These are phyloP conservation scores for Arenaria interpres DNA, from an alignment of 2,113 vertebrate genomes.

Conservation along the genomic window DNA sequence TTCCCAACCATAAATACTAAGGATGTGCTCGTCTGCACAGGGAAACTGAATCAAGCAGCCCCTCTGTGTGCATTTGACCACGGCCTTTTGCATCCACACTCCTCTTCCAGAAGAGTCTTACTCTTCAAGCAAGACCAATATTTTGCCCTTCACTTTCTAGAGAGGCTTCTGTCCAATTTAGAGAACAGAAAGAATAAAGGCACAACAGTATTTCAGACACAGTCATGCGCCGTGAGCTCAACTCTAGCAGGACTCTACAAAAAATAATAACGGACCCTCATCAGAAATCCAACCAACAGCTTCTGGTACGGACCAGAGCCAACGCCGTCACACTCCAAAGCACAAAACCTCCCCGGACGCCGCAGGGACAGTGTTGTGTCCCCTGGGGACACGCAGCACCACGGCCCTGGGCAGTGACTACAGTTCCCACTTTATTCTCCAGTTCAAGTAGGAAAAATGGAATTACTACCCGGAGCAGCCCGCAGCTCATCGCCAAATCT, in stretches of 20 bases:
- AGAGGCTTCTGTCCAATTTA: not conserved
- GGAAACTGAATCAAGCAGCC: rapidly evolving
- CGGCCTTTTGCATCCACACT: rapidly evolving
- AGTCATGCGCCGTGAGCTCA: not conserved
- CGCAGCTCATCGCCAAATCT: rapidly evolving
- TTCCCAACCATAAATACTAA: not conserved
- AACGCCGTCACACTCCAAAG: rapidly evolving
- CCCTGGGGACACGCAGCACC: not conserved
- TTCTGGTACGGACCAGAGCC: rapidly evolving
- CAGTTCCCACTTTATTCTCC: not conserved
- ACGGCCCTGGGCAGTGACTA: rapidly evolving
- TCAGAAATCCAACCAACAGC: rapidly evolving
- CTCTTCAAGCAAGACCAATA: not conserved
- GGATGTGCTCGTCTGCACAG: not conserved
- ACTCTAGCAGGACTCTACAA: rapidly evolving
- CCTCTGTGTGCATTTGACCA: rapidly evolving
- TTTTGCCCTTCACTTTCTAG: not conserved
- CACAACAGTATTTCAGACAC: rapidly evolving
- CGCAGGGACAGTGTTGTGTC: rapidly evolving
- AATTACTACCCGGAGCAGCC: not conserved
- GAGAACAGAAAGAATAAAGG: rapidly evolving
- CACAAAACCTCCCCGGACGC: rapidly evolving
- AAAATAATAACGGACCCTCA: rapidly evolving
- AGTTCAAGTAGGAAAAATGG: rapidly evolving
- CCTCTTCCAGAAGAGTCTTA: not conserved